Percentiles rank a stretch among this genome's conserved stretches.
These are phyloP conservation scores for Choristoneura rosaceana DNA, from an alignment of 2,888 invertebrate species.

Conservation along the genomic window DNA sequence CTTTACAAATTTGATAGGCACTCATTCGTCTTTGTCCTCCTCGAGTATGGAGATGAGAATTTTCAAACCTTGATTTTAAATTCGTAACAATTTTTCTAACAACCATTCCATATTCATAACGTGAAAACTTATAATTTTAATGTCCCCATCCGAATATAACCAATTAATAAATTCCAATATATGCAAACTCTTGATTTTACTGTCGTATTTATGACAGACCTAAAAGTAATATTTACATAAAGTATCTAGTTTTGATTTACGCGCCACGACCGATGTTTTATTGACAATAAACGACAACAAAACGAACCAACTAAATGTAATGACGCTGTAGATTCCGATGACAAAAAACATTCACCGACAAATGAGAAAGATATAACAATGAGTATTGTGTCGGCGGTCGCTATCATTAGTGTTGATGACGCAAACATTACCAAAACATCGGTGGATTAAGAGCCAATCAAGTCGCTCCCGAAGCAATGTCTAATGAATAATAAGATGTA, in stretches of 20 bases:
- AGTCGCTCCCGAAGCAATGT: slow-evolving; percentile 60
- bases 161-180: slow-evolving; percentile 47
- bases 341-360: slow-evolving; percentile 59
- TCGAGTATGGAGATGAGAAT: not conserved
- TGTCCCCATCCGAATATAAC: slow-evolving; percentile 35
- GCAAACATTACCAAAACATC: slow-evolving; percentile 78
- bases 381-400: slow-evolving; percentile 78
- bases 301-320: slow-evolving; percentile 80
- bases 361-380: slow-evolving; percentile 76
- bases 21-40: slow-evolving; percentile 21
- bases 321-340: slow-evolving; percentile 76
- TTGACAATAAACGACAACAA: slow-evolving; percentile 70
- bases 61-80: slow-evolving; percentile 11
- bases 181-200: slow-evolving; percentile 45
- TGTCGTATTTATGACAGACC: slow-evolving; percentile 52
- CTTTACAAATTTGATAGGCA: slow-evolving; percentile 13
- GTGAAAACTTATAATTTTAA: slow-evolving; percentile 38
- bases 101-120: slow-evolving; percentile 37
- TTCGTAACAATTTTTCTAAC: slow-evolving; percentile 21
- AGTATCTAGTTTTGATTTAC: slow-evolving; percentile 50
- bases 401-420: slow-evolving; percentile 85
- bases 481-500: slow-evolving; percentile 67
- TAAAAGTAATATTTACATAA: slow-evolving; percentile 50
- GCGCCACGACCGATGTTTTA: slow-evolving; percentile 64
- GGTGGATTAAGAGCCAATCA: slow-evolving; percentile 78